Evolutionary conservation across 2,797 vertebrate species (phyloP), one percentile per base, ranked within the genome.

Genomic region (Limnodromus scolopaceus): DNA sequence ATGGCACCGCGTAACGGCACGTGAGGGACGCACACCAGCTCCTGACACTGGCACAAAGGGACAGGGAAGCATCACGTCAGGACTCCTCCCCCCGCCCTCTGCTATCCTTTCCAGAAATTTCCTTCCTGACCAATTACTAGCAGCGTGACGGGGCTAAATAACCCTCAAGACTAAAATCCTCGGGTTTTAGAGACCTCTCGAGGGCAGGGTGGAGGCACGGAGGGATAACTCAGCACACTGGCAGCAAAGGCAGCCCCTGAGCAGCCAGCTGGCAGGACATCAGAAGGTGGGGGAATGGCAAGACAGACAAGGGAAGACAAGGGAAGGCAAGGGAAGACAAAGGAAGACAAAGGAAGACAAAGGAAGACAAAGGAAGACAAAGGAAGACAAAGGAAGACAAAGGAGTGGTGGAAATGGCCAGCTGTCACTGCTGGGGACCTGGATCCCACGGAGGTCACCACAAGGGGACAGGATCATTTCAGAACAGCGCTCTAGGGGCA

Each of bases 1-100:
- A 41, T 1, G 3, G 34, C 38, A 34, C 24, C 0, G 0, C 0
- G 5, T n/a, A n/a, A 43, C 1, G 2, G 53, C 46, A 12, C 1
- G 0, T 8, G 30, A 13, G 23, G 28, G 30, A 30, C 23, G 16
- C 16, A 3, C 38, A 8, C 6, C n/a, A 39, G 58, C 60, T 78
- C 45, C 60, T 39, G 55, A 45, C 1, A 1, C 17, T 0, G 0
- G 23, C 36, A 14, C 36, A 53, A n/a, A 28, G 27, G 51, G 18
- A 45, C 32, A 14, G 16, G 32, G 27, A 32, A 54, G 65, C 38
- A 41, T 70, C 76, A 18, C 1, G 2, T 17, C n/a, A 46, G 18
- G 14, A 27, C 20, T 43, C 46, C n/a, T 32, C 61, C 14, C 27
- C 20, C 1, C n/a, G n/a, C 16, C 36, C 45, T n/a, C 34, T 54